Evolutionary conservation across 2,888 invertebrate genomes (phyloP).

Genomic region (Cryptus viduatorius): DNA sequence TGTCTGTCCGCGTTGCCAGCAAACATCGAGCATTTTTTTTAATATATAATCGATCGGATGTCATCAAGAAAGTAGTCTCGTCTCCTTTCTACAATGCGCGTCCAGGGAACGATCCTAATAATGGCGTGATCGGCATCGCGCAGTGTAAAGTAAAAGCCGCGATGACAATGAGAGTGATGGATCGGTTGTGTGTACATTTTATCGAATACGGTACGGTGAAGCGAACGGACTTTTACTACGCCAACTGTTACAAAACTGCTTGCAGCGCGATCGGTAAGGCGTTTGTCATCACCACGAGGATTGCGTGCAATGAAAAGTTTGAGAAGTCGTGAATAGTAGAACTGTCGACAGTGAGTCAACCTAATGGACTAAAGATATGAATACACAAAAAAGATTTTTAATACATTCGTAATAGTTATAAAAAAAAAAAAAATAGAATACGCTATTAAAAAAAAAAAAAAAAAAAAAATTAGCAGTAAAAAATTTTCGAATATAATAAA

Average conservation of each 20-base stretch:
- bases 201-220: conserved; percentile 21
- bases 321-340: conserved; percentile 14
- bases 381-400: not conserved
- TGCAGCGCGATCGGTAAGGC: not conserved
- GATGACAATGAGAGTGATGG: conserved; percentile 68
- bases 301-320: conserved; percentile 6
- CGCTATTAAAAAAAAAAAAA: too few species aligned
- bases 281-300: conserved; percentile 11
- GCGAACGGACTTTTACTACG: conserved; percentile 20
- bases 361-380: not conserved
- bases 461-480: too few species aligned
- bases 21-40: conserved; percentile 57
- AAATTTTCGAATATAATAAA: too few species aligned
- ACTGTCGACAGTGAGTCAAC: not conserved
- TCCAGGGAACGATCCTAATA: conserved; percentile 44
- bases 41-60: conserved; percentile 63
- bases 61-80: conserved; percentile 57
- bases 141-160: conserved; percentile 39
- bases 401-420: not conserved
- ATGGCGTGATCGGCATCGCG: conserved; percentile 50
- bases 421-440: not conserved
- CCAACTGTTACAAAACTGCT: conserved; percentile 9
- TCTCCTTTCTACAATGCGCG: conserved; percentile 7
- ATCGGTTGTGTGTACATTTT: conserved; percentile 56
- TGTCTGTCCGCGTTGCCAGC: conserved; percentile 55